Base-by-base conservation (phyloP, 2,888 invertebrate species). In the Disparrhopalites patrizii region DNA sequence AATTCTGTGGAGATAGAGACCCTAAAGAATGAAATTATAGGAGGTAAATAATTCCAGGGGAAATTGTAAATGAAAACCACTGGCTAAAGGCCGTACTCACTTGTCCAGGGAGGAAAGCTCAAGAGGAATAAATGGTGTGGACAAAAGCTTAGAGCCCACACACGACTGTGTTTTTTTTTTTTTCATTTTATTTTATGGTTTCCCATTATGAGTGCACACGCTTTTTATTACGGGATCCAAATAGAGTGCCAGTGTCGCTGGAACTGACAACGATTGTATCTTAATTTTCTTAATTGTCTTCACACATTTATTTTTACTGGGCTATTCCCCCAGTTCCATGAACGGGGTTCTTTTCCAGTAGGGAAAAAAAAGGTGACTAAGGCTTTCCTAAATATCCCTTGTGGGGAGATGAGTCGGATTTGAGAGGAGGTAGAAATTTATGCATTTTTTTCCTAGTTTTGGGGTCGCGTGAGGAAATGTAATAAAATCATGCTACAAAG, bases 401-500 rank as follows among this genome's bases (percentile, higher is more conserved):
- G 8, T 20, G 47, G 25, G 25, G 3, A 23, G 33, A 54, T 40
- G 23, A 5, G n/a, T 20, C 30, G 55, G n/a, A 40, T 33, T 13
- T 30, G n/a, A 4, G n/a, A 25, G 60, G 18, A n/a, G 18, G 20
- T n/a, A 38, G 27, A 38, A 43, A 58, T n/a, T n/a, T n/a, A n/a
- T n/a, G n/a, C n/a, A n/a, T n/a, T n/a, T n/a, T n/a, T n/a, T n/a
- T n/a, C n/a, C n/a, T n/a, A n/a, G n/a, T n/a, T n/a, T n/a, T n/a
- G n/a, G 28, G 18, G 30, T 60, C 50, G 60, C 60, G 60, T 60
- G 60, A 60, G 60, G 50, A 60, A 47, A 31, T 20, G 60, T 28
- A 60, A 60, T 60, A 60, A 47, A 60, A 60, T 60, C 23, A 60
- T n/a, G n/a, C n/a, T n/a, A 60, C 47, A 60, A 60, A 47, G 18